Evolutionary conservation across 2,113 vertebrate species (phyloP), one percentile per base, ranked within the genome.

Genomic region (Pseudopodoces humilis): DNA sequence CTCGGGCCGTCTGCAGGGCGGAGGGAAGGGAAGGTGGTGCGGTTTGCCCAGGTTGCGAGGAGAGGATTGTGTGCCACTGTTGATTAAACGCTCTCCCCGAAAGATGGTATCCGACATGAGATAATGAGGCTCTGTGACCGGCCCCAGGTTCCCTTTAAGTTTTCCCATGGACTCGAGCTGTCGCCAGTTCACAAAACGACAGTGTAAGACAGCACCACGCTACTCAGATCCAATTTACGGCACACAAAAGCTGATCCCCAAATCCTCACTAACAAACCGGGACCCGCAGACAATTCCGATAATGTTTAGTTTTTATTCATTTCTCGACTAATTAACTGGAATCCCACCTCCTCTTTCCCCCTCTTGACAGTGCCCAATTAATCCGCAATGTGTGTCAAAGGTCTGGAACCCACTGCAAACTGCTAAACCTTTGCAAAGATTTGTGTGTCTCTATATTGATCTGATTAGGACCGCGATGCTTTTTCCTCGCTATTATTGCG

Each of bases 251-350:
- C 98, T 98, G 99, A 99, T 98, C 98, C 98, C 79, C 96, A 98
- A 98, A 98, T 98, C 98, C 98, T 97, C 98, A 91, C 98, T 98
- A 98, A 98, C 98, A 98, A 98, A 98, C 98, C 79, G 85, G 97
- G 96, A 98, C 97, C 97, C 95, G 96, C 97, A 98, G 98, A 98
- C 97, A 98, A 98, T 98, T 97, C 98, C 98, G 98, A 98, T 98
- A 98, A 98, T 98, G 98, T 98, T 95, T 98, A 97, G 95, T 97
- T 98, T 97, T 98, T 98, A 98, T 98, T 99, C 98, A 98, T 98
- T 98, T 98, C 98, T 95, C 97, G 97, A 98, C 99, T 99, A 99
- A 99, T 99, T 99, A 99, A 99, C 99, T 99, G 98, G 98, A 99
- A 99, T 99, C 98, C 94, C 94, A 90, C 94, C 95, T 95, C 93